Base-by-base conservation (phyloP, 2,888 invertebrate genomes). In the Achlya flavicornis region DNA sequence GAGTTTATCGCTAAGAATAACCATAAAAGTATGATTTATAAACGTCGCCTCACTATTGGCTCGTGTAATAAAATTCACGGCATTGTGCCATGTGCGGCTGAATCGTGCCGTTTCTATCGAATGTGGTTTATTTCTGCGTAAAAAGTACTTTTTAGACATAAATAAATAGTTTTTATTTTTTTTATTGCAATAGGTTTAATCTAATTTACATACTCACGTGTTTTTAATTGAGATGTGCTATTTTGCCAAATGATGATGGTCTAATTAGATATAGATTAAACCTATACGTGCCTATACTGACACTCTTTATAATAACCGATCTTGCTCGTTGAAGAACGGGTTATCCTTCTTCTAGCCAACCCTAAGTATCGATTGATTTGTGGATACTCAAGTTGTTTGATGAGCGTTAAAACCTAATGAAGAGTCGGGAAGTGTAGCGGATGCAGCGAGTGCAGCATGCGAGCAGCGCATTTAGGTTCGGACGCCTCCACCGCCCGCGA, bases 21-120 rank as follows among this genome's bases (percentile, higher is more conserved):
- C 86, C 87, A 89, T 90, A 91, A 91, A 90, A 86, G 80, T 85
- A 86, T 91, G 90, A 90, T 90, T 91, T 91, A 91, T 88, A 89
- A 87, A 83, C 89, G 86, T 86, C 84, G 84, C 80, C 80, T 84
- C 77, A 80, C 85, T 81, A 82, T 86, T 79, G 82, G 81, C 77
- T 84, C 67, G 74, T 71, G 87, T 81, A 86, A 88, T 90, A 89
- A 89, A 90, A 88, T 82, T 78, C 78, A 76, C 79, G 77, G 83
- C 78, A 81, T 76, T 77, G 79, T 79, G 75, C 83, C 83, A 81
- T 86, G 76, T 83, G 86, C 76, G 73, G 73, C 75, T 79, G 72
- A 83, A 82, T 81, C 78, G 79, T 75, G 77, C 78, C 76, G 71
- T 83, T 86, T 83, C 78, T 81, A 83, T 79, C 77, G 69, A 81